phyloP scores from a whole-genome alignment of 2,888 invertebrate genomes.

The Crocallis elinguaria region DNA sequence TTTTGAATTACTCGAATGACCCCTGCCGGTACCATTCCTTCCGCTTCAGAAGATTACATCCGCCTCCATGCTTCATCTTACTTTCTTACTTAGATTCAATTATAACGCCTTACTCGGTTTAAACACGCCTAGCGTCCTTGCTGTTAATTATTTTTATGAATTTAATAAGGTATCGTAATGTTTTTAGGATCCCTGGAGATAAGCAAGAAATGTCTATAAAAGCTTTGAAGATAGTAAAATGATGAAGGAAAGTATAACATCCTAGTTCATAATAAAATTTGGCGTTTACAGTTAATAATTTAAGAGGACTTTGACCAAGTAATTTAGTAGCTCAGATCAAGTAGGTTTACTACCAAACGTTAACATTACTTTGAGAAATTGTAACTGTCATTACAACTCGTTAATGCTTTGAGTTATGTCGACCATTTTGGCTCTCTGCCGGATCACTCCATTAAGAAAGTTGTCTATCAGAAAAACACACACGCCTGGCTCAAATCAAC shows the following conservation, averaged over 20 bases:
- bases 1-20: conserved; percentile 44
- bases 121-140: conserved; percentile 10
- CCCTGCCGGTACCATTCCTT: conserved; percentile 11
- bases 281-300: too few species aligned
- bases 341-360: too few species aligned
- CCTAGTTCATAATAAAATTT: conserved; percentile 11
- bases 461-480: too few species aligned
- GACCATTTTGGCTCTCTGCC: too few species aligned
- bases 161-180: conserved; percentile 25
- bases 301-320: too few species aligned
- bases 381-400: too few species aligned
- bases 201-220: conserved; percentile 10
- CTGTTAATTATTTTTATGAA: conserved; percentile 31
- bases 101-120: conserved; percentile 12
- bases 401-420: too few species aligned
- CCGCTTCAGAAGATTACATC: conserved; percentile 5
- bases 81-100: conserved; percentile 26
- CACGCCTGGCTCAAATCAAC: too few species aligned
- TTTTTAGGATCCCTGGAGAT: conserved; percentile 2
- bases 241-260: conserved; percentile 11
- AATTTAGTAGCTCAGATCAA: too few species aligned
- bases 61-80: background rate
- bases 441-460: too few species aligned
- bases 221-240: conserved; percentile 9
- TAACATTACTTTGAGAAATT: too few species aligned